Conservation (phyloP, 2,888 invertebrate genomes). For the Brassicogethes aeneus region DNA sequence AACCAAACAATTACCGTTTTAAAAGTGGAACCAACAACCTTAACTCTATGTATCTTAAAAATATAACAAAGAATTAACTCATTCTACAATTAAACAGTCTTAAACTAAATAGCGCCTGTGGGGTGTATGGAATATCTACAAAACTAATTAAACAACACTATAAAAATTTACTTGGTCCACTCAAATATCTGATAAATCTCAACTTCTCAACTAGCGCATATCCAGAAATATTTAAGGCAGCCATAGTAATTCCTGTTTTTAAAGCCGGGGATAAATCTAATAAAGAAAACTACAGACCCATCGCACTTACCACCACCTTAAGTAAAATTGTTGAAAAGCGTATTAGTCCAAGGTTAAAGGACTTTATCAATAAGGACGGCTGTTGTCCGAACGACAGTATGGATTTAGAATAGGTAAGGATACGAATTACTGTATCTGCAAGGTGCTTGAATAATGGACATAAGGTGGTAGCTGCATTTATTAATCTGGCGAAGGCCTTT, state of each 20-base stretch:
- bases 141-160: neutral
- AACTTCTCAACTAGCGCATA: neutral
- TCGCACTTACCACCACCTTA: neutral
- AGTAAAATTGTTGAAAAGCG: neutral
- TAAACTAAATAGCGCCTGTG: neutral
- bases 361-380: neutral
- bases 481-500: neutral
- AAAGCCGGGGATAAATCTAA: no score
- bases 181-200: conserved; percentile 1
- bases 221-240: no score
- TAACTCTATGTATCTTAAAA: no score
- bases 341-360: neutral
- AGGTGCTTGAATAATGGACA: neutral
- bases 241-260: no score
- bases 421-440: neutral
- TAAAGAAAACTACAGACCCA: no score
- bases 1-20: neutral
- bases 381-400: no score
- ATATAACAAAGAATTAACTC: neutral
- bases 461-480: neutral
- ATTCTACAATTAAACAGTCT: neutral
- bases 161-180: neutral
- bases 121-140: no score
- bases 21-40: neutral
- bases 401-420: neutral